Conservation (phyloP, 2,797 vertebrate genomes). For the Acridotheres tristis region DNA sequence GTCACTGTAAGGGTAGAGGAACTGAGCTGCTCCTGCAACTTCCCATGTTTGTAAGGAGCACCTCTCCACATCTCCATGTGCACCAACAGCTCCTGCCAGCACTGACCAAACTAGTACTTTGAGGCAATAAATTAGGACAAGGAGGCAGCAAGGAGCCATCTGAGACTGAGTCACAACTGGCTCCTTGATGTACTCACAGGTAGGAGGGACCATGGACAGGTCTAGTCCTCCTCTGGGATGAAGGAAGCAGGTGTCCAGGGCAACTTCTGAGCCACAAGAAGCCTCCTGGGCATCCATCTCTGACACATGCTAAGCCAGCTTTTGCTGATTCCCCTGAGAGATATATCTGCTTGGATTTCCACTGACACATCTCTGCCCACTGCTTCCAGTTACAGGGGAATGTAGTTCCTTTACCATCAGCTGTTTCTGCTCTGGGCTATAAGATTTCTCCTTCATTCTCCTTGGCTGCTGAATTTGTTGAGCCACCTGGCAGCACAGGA, state of each 20-base stretch:
- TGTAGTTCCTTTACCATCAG: not conserved
- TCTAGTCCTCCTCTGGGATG: not conserved
- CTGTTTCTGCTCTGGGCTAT: not conserved
- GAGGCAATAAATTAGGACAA: not conserved
- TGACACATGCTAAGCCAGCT: not conserved
- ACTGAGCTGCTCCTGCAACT: not conserved
- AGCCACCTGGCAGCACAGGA: not conserved
- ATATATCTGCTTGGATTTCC: not conserved
- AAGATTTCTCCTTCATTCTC: not conserved
- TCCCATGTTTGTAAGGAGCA: not conserved
- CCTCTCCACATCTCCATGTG: not conserved
- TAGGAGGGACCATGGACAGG: fast-evolving
- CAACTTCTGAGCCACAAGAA: not conserved
- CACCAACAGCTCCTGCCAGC: not conserved
- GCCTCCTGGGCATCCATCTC: not conserved
- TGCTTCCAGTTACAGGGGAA: not conserved
- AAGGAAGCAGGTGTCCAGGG: not conserved
- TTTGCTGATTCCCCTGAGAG: not conserved
- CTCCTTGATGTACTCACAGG: not conserved
- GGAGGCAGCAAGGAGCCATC: not conserved
- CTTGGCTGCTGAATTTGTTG: not conserved
- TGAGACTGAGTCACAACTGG: not conserved
- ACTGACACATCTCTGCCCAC: not conserved
- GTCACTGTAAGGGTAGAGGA: not conserved
- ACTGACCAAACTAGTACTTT: not conserved